Base-by-base conservation (phyloP, 2,113 vertebrate genomes). In the Eurypyga helias region DNA sequence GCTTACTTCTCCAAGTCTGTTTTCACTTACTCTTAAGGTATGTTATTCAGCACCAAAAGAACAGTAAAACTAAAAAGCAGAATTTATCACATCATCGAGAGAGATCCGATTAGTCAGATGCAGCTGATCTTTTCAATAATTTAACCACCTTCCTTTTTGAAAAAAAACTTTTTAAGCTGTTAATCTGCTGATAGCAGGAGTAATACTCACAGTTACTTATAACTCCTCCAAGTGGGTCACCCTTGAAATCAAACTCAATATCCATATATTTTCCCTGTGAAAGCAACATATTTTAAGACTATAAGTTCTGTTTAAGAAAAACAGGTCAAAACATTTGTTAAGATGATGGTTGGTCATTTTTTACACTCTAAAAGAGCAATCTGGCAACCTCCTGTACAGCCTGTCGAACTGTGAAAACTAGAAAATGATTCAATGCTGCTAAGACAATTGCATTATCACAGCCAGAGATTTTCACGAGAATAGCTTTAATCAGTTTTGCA, bases 251-350 rank as follows among this genome's bases (percentile, higher is more conserved):
- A 98, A 99, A 99, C 96, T 99, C 99, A 51, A 99, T 99, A 97
- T 99, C 99, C 99, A 99, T 99, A 92, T 99, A 99, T 96, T 99
- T 99, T n/a, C 99, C 99, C 99, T 99, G 98, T 75, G 43, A 95
- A 97, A 97, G 85, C 70, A 97, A 96, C 11, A 90, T 18, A 81
- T 58, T 54, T 80, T 75, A 60, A 95, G 79, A 81, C 58, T 66
- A 4, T 57, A 34, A 91, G 23, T 61, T 66, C 46, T 46, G 48
- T 17, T 46, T 64, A 49, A 82, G 72, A 69, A 73, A 84, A 91
- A 62, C 2, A 6, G 19, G 17, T 41, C 25, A 43, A 64, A 19
- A 46, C 15, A 33, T 60, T 54, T 83, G n/a, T 20, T 26, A 48
- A 57, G 25, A 48, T 46, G 18, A 41, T 19, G 29, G 17, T 7